phyloP scores from a whole-genome alignment of 2,888 invertebrate genomes.

The Mythimna ferrago region DNA sequence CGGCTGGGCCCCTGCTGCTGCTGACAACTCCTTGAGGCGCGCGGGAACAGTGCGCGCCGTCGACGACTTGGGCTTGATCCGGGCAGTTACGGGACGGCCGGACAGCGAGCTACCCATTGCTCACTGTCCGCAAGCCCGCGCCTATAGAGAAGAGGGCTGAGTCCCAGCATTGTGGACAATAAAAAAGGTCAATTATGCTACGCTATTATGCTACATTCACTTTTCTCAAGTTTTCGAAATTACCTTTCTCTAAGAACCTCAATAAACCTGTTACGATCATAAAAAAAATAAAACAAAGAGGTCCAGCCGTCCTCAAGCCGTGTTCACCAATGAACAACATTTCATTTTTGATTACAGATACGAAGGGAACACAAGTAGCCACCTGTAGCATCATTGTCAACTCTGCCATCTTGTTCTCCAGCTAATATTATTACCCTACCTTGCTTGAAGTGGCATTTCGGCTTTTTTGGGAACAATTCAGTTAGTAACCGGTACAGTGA shows the following conservation, averaged over 20 bases:
- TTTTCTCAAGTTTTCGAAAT: neutral
- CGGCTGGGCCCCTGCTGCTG: too few species aligned
- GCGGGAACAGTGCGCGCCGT: too few species aligned
- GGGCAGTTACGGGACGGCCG: too few species aligned
- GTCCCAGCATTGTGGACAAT: too few species aligned
- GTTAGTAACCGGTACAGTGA: neutral
- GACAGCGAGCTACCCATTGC: too few species aligned
- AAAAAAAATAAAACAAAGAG: neutral
- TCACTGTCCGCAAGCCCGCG: too few species aligned
- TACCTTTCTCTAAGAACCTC: neutral
- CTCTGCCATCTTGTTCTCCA: neutral
- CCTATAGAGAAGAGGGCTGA: too few species aligned
- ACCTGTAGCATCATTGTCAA: constrained; percentile 25
- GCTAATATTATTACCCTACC: constrained; percentile 2
- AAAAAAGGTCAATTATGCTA: too few species aligned
- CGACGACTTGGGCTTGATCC: too few species aligned
- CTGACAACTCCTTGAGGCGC: too few species aligned
- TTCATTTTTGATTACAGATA: neutral
- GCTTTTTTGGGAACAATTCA: neutral
- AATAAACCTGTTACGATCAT: neutral
- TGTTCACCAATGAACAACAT: neutral
- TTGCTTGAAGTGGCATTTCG: neutral
- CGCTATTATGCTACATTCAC: neutral
- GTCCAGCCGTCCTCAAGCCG: neutral
- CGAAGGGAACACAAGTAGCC: constrained; percentile 18